Evolutionary conservation across 2,888 invertebrate species (phyloP).

Genomic region (Ecliptopera silaceata): DNA sequence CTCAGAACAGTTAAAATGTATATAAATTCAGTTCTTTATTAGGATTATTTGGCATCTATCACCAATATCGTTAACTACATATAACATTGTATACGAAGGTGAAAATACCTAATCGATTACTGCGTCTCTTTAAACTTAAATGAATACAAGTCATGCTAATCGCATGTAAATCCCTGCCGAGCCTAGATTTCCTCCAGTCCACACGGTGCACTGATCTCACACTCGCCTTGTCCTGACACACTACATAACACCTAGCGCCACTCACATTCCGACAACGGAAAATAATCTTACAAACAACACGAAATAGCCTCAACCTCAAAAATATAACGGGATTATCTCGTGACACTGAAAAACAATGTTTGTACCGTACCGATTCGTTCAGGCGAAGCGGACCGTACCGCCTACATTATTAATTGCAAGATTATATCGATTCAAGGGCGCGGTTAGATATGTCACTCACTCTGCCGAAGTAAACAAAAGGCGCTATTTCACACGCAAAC

Average conservation of each 20-base stretch:
- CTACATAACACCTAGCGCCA: constrained; percentile 47
- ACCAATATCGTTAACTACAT: constrained; percentile 77
- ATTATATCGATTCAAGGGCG: constrained; percentile 39
- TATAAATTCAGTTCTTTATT: constrained; percentile 83
- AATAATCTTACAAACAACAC: constrained; percentile 44
- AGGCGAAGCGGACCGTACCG: constrained; percentile 44
- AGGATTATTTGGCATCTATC: constrained; percentile 83
- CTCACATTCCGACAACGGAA: constrained; percentile 50
- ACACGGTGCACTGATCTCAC: constrained; percentile 57
- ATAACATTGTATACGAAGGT: constrained; percentile 78
- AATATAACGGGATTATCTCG: constrained; percentile 28
- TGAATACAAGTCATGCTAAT: constrained; percentile 53
- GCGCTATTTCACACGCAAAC: constrained; percentile 46
- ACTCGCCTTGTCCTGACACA: constrained; percentile 36
- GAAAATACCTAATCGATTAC: constrained; percentile 75
- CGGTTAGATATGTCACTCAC: constrained; percentile 41
- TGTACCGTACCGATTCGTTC: constrained; percentile 37
- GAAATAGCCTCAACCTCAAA: constrained; percentile 50
- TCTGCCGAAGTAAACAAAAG: constrained; percentile 40
- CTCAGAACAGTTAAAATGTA: constrained; percentile 81
- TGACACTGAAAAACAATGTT: constrained; percentile 27
- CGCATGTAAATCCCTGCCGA: constrained; percentile 75
- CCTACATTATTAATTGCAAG: constrained; percentile 45
- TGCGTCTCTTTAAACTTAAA: constrained; percentile 69
- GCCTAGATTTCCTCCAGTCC: constrained; percentile 74